phyloP scores from a whole-genome alignment of 2,888 invertebrate species.

The Boloria euphrosyne region DNA sequence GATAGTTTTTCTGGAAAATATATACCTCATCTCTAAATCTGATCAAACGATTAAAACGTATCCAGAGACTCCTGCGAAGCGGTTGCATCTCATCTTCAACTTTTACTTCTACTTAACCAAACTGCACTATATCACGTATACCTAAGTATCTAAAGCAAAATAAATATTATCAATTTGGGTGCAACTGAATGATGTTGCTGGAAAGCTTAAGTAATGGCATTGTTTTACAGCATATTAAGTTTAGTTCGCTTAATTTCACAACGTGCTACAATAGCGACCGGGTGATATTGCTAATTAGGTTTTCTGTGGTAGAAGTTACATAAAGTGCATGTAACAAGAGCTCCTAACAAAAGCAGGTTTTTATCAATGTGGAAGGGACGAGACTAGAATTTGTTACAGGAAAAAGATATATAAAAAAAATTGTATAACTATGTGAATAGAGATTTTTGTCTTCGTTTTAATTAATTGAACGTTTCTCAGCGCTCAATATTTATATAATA shows the following conservation, averaged over 20 bases:
- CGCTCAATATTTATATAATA: no score
- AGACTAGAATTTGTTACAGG: no score
- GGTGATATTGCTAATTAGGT: slow-evolving; percentile 79
- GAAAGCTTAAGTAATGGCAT: slow-evolving; percentile 56
- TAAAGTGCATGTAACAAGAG: slow-evolving; percentile 64
- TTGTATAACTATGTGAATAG: no score
- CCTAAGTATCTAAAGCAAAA: neutral
- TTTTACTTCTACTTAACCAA: no score
- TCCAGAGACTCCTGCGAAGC: no score
- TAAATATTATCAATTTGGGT: neutral
- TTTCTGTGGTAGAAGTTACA: slow-evolving; percentile 73
- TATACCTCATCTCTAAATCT: no score
- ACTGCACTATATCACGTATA: neutral
- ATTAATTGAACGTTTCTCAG: no score
- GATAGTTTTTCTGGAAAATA: no score
- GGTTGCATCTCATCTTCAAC: no score
- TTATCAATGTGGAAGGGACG: slow-evolving; percentile 4
- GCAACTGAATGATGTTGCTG: neutral
- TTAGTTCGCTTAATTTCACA: slow-evolving; percentile 63
- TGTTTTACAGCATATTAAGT: slow-evolving; percentile 73
- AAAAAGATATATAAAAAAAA: no score
- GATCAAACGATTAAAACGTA: no score
- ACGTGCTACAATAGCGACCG: slow-evolving; percentile 63
- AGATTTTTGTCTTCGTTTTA: no score
- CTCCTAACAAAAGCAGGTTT: slow-evolving; percentile 44